Evolutionary conservation across 2,888 invertebrate genomes (phyloP), one percentile per base, ranked within the genome.

Genomic region (Plagodis dolabraria): DNA sequence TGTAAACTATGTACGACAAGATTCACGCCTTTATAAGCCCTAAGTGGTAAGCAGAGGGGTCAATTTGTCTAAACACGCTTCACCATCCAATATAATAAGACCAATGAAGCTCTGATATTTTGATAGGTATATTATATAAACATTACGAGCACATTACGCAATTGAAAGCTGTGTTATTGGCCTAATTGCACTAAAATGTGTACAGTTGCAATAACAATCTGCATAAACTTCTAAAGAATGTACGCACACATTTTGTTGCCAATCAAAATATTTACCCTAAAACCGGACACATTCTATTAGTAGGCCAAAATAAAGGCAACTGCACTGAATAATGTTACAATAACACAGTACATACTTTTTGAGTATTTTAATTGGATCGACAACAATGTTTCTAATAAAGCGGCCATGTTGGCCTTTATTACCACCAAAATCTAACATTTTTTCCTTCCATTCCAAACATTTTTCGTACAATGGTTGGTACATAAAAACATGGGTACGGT

Each of bases 381-480:
- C 63, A 64, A 69, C 49, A 60, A 66, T 66, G 63, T 64, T 70
- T 70, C 70, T 72, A 74, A 72, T 73, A 67, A 62, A 68, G 63
- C 56, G 68, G 69, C 69, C 67, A 67, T 60, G 71, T 69, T 74
- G 50, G 47, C 53, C 57, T 57, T 56, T 54, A 49, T 60, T 57
- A 48, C 47, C 50, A 40, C 56, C 51, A 53, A 65, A 64, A 67
- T 60, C 53, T 62, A 51, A 54, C 53, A 53, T 59, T 48, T 63
- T 65, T 45, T 58, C 51, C 58, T 64, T 57, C 56, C 53, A 66
- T 66, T 56, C 65, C 54, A 55, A 53, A 70, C 50, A 70, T 74
- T 64, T 65, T 72, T 71, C 53, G 45, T 72, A 76, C 73, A 75
- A 63, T 73, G 67, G 68, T 70, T 61, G 59, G 60, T 69, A 69